Evolutionary conservation across 2,888 invertebrate genomes (phyloP), one percentile per base, ranked within the genome.

Genomic region (Sipha maydis): DNA sequence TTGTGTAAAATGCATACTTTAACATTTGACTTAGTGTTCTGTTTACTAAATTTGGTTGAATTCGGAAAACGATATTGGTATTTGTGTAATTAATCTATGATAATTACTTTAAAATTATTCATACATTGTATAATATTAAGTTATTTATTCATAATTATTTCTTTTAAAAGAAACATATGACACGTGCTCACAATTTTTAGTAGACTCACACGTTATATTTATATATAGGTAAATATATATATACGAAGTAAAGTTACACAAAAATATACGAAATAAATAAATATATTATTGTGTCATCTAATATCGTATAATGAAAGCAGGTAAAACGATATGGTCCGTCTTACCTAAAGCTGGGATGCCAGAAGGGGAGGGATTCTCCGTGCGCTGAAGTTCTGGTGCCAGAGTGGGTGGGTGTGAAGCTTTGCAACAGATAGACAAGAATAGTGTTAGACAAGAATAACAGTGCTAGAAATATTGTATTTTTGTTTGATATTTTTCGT

Each of bases 361-460:
- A 31, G 86, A 88, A 88, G 86, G 86, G 86, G 73, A 88, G 79
- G 86, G 86, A 41, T 88, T 80, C 86, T 88, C 86, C 86, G 86
- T 88, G 86, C 86, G 38, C 61, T 88, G 86, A 88, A 88, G 86
- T 88, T 88, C 86, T 88, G 86, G 86, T 88, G 86, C 86, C 86
- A 88, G 61, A 88, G 86, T 88, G 86, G 86, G 86, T 88, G 86
- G 86, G 86, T 88, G 86, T 88, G 86, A 88, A 88, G 86, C 86
- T 88, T 88, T 80, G 86, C 86, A 88, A 88, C 86, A 88, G 86
- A 88, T 82, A 88, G 86, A 88, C 86, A 88, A 88, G 86, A 80
- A 76, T 69, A 88, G 86, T 88, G 86, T 88, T 88, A 88, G 86
- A 88, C 86, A 88, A 80, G 80, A 88, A 38, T 86, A 86, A 86